Evolutionary conservation across 1,140 invertebrate genomes (phyloP).

Genomic region (Pseudomyrmex sp.): DNA sequence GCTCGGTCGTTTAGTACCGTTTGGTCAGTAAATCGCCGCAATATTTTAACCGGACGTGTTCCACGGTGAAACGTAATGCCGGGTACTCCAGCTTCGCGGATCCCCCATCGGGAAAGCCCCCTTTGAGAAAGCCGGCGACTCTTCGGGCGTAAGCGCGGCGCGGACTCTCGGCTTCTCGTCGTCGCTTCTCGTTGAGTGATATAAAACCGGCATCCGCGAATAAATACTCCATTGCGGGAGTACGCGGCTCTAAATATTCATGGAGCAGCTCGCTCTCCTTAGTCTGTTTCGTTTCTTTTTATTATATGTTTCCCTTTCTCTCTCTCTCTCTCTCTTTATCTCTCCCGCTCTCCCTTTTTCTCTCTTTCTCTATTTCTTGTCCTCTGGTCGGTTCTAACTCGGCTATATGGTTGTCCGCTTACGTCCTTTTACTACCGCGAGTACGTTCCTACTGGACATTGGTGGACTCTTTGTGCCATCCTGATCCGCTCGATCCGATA

Average conservation of each 20-base stretch:
- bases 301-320: background rate
- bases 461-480: slow-evolving; percentile 42
- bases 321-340: background rate
- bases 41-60: slow-evolving; percentile 64
- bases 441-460: slow-evolving; percentile 58
- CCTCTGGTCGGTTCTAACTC: slow-evolving; percentile 42
- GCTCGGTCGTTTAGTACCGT: slow-evolving; percentile 14
- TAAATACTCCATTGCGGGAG: slow-evolving; percentile 77
- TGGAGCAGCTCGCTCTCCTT: slow-evolving; percentile 63
- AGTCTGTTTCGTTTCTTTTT: slow-evolving; percentile 15
- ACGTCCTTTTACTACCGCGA: slow-evolving; percentile 54
- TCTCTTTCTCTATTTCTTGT: slow-evolving; percentile 48
- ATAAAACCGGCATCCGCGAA: slow-evolving; percentile 74
- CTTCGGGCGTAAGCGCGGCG: slow-evolving; percentile 56
- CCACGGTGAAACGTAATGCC: slow-evolving; percentile 62
- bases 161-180: slow-evolving; percentile 24
- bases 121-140: slow-evolving; percentile 67
- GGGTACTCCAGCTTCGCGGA: slow-evolving; percentile 49
- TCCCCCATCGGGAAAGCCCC: slow-evolving; percentile 69
- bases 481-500: slow-evolving; percentile 60
- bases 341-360: background rate
- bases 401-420: slow-evolving; percentile 45
- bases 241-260: slow-evolving; percentile 74
- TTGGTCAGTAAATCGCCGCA: slow-evolving; percentile 40
- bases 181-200: slow-evolving; percentile 70